These are phyloP conservation scores for Anabas testudineus DNA, from an alignment of 2,797 vertebrate species.

Conservation along the genomic window DNA sequence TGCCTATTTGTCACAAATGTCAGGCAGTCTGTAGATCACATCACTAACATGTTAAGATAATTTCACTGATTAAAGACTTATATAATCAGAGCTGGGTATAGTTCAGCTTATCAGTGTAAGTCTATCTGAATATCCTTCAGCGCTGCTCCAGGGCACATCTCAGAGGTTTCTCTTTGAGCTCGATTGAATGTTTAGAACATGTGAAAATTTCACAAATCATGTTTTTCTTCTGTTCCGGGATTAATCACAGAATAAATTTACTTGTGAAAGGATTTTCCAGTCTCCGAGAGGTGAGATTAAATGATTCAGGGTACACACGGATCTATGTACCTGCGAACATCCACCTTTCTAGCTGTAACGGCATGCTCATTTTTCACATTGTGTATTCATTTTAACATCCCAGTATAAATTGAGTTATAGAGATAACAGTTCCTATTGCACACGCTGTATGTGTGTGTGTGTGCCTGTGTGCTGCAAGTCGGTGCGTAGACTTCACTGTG, in stretches of 20 bases:
- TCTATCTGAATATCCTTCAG: conserved; percentile 57
- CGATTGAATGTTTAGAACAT: conserved; percentile 64
- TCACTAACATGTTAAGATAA: conserved; percentile 40
- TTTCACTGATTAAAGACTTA: conserved; percentile 66
- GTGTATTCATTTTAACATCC: conserved; percentile 74
- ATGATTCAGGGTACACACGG: conserved; percentile 77
- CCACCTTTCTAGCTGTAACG: conserved; percentile 79
- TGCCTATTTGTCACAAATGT: conserved; percentile 37
- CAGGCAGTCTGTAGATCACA: conserved; percentile 21
- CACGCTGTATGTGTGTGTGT: conserved; percentile 13
- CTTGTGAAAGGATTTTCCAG: conserved; percentile 61
- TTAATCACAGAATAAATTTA: conserved; percentile 79
- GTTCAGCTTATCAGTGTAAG: conserved; percentile 59
- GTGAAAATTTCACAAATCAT: conserved; percentile 71
- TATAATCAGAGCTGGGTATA: conserved; percentile 50
- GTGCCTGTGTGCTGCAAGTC: conserved; percentile 19
- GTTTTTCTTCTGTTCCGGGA: conserved; percentile 63
- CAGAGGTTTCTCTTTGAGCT: conserved; percentile 28
- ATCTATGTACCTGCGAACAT: conserved; percentile 75
- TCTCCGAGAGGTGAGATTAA: conserved; percentile 77
- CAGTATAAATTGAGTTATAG: conserved; percentile 75
- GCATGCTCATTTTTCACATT: conserved; percentile 77
- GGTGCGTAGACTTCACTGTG: conserved; percentile 41
- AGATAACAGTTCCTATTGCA: conserved; percentile 62
- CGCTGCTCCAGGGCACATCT: conserved; percentile 38